Percentiles rank a stretch among this genome's conserved stretches.
Conservation (phyloP, 2,888 invertebrate genomes). For the Pristionchus mayeri region DNA sequence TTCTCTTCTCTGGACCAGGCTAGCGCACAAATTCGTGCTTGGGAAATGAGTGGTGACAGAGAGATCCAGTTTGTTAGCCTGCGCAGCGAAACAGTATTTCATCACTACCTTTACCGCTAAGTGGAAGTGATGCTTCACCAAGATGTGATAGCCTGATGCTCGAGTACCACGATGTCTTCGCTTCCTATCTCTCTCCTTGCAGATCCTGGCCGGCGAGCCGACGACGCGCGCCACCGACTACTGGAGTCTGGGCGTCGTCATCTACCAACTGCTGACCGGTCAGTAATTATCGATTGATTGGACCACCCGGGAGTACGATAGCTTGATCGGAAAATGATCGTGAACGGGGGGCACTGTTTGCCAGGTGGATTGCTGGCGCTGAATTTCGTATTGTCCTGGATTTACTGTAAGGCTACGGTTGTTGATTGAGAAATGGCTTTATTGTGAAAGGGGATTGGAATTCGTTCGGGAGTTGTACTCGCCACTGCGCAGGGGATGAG, state of each 20-base stretch:
- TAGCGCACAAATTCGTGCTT: no score
- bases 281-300: background rate
- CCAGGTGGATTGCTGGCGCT: no score
- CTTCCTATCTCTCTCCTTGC: conserved; percentile 8
- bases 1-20: no score
- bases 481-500: background rate
- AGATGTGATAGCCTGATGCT: background rate
- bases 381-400: no score
- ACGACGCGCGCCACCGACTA: conserved; percentile 60
- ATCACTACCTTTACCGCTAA: no score
- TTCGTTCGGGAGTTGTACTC: conserved; percentile 19
- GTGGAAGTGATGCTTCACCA: background rate
- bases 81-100: no score
- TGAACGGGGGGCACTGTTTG: no score
- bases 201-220: conserved; percentile 60
- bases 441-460: conserved; percentile 8
- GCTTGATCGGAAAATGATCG: no score
- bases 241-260: conserved; percentile 63
- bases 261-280: conserved; percentile 62
- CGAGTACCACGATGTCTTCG: no score
- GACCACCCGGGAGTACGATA: no score
- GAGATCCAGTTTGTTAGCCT: no score
- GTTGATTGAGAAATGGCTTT: conserved; percentile 34
- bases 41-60: no score
- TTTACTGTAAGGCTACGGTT: background rate